Conservation (phyloP, 2,797 vertebrate genomes). For the Eulemur mongoz region DNA sequence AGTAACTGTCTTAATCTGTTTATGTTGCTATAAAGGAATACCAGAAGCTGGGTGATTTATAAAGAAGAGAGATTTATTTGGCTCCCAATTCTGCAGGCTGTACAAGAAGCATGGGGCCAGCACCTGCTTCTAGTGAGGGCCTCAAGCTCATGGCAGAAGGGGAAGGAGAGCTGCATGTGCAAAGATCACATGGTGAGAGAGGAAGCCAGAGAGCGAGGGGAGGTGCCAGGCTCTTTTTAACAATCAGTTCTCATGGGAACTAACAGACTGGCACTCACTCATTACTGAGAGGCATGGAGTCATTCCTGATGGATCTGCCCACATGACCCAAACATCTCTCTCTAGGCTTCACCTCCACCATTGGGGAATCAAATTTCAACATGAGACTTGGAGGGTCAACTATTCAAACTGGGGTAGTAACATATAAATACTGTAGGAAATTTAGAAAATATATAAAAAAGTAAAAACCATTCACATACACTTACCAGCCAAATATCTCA, state of each 20-base stretch:
- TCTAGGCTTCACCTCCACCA: background rate
- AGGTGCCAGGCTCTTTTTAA: background rate
- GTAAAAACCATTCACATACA: background rate
- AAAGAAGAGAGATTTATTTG: background rate
- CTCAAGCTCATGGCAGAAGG: background rate
- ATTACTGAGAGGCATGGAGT: background rate
- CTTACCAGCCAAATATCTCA: background rate
- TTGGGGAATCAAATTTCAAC: background rate
- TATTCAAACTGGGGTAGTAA: background rate
- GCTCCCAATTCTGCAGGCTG: background rate
- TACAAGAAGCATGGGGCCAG: background rate
- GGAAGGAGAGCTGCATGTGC: background rate
- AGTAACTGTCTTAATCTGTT: background rate
- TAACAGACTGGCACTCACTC: background rate
- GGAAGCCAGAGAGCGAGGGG: background rate
- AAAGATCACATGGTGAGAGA: background rate
- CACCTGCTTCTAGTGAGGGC: background rate
- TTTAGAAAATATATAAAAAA: background rate
- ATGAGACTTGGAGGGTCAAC: background rate
- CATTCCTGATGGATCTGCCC: background rate
- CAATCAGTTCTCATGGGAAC: background rate
- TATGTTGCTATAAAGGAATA: background rate
- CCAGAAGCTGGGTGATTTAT: background rate
- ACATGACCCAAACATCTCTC: background rate
- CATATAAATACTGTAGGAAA: background rate